phyloP scores from a whole-genome alignment of 2,888 invertebrate species.

The Hypercompe scribonia region DNA sequence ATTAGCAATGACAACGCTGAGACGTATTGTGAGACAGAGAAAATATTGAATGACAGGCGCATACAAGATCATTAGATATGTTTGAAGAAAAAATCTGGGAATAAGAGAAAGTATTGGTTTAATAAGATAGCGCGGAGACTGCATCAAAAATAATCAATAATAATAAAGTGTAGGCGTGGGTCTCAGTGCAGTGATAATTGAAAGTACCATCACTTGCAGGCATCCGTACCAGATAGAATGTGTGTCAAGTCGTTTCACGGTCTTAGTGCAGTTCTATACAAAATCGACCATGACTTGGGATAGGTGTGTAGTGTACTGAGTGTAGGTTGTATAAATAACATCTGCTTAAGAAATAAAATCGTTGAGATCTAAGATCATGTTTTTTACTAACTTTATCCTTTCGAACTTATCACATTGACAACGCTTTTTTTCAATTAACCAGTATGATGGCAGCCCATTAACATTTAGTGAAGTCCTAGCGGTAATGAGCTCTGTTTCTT shows the following conservation, averaged over 20 bases:
- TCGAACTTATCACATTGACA: neutral
- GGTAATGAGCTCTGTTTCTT: neutral
- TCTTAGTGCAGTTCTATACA: conserved; percentile 67
- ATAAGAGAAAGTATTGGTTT: conserved; percentile 78
- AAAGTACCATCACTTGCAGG: conserved; percentile 80
- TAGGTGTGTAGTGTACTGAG: conserved; percentile 50
- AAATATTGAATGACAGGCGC: conserved; percentile 77
- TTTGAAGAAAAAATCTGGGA: conserved; percentile 63
- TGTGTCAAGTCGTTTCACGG: conserved; percentile 83
- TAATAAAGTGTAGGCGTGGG: conserved; percentile 65
- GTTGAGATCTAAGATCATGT: conserved; percentile 17
- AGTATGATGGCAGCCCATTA: neutral
- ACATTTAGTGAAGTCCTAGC: neutral
- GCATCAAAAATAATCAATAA: conserved; percentile 74
- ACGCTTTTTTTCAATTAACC: no score
- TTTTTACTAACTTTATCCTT: neutral
- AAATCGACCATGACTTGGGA: conserved; percentile 75
- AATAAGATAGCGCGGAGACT: conserved; percentile 71
- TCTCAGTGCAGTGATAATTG: conserved; percentile 80
- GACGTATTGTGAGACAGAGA: conserved; percentile 74
- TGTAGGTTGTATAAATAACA: conserved; percentile 56
- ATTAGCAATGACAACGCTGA: conserved; percentile 71
- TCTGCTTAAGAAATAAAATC: conserved; percentile 45
- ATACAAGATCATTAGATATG: conserved; percentile 68
- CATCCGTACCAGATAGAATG: conserved; percentile 75